phyloP scores from a whole-genome alignment of 2,888 invertebrate species.

The Drosophila imparisetae region DNA sequence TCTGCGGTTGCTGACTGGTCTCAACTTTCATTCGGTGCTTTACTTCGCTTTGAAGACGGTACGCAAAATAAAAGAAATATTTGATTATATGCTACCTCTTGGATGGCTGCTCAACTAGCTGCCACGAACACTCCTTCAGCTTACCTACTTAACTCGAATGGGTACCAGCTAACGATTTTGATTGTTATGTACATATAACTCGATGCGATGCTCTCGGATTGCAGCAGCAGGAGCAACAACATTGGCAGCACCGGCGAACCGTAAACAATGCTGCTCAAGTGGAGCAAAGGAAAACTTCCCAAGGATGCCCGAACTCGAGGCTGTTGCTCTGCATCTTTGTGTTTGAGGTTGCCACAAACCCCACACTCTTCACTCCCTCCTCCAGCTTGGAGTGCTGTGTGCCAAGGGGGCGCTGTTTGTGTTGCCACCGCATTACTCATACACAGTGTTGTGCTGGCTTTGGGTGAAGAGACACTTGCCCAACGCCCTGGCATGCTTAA shows the following conservation, averaged over 20 bases:
- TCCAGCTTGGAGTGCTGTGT: slow-evolving; percentile 20
- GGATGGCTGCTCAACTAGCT: slow-evolving; percentile 37
- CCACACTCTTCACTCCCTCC: neutral
- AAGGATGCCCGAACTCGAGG: slow-evolving; percentile 18
- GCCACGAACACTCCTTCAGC: slow-evolving; percentile 6
- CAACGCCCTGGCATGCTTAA: slow-evolving; percentile 60
- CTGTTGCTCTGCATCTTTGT: slow-evolving; percentile 46
- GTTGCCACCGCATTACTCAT: slow-evolving; percentile 65
- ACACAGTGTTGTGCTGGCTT: slow-evolving; percentile 57
- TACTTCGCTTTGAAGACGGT: slow-evolving; percentile 38
- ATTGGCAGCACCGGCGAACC: slow-evolving; percentile 41
- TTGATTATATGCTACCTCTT: slow-evolving; percentile 71
- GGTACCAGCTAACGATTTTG: slow-evolving; percentile 72
- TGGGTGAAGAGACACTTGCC: slow-evolving; percentile 48
- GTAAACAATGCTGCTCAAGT: slow-evolving; percentile 64
- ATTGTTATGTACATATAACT: slow-evolving; percentile 69
- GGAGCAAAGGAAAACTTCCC: slow-evolving; percentile 22
- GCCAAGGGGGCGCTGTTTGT: slow-evolving; percentile 1
- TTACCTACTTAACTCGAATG: slow-evolving; percentile 9
- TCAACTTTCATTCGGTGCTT: slow-evolving; percentile 33
- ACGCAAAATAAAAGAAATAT: slow-evolving; percentile 50
- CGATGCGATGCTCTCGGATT: slow-evolving; percentile 60
- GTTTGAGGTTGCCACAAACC: slow-evolving; percentile 41
- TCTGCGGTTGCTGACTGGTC: slow-evolving; percentile 44
- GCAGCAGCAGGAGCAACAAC: slow-evolving; percentile 33